Conservation (phyloP, 2,888 invertebrate genomes). For the Habroteleia sp. region DNA sequence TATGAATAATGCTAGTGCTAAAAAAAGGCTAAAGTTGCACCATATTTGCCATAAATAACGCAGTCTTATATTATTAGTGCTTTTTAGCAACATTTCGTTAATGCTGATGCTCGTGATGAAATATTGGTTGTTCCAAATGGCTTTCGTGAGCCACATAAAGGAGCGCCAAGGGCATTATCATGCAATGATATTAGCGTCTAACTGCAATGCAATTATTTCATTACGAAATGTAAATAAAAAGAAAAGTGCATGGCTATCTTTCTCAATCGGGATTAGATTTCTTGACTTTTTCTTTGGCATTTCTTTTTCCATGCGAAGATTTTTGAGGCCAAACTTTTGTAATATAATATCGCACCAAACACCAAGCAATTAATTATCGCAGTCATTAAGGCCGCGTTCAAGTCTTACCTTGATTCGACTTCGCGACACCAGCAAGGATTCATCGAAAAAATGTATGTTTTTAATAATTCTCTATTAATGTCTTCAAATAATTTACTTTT, state of each 20-base stretch:
- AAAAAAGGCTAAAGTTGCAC: conserved; percentile 48
- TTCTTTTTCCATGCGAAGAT: conserved; percentile 46
- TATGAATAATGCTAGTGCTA: conserved; percentile 46
- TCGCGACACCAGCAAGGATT: conserved; percentile 11
- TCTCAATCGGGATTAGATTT: conserved; percentile 54
- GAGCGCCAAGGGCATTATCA: conserved; percentile 66
- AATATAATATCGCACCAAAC: conserved; percentile 43
- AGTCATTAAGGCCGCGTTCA: conserved; percentile 28
- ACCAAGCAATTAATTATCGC: conserved; percentile 30
- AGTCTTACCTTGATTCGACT: conserved; percentile 5
- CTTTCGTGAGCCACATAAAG: conserved; percentile 64
- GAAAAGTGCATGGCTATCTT: conserved; percentile 45
- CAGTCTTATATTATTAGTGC: conserved; percentile 57
- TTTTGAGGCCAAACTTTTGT: conserved; percentile 57
- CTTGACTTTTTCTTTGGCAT: conserved; percentile 43
- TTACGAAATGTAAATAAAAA: conserved; percentile 65
- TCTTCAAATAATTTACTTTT: too few species aligned
- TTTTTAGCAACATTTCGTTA: conserved; percentile 65
- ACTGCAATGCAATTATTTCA: conserved; percentile 63
- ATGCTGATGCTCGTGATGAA: conserved; percentile 57
- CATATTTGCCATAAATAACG: conserved; percentile 58
- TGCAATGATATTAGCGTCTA: conserved; percentile 63
- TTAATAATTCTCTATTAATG: too few species aligned
- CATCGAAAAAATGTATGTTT: background rate
- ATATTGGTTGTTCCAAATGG: conserved; percentile 61